Conservation (phyloP, 1,140 invertebrate species). For the Nixonia krombeini region DNA sequence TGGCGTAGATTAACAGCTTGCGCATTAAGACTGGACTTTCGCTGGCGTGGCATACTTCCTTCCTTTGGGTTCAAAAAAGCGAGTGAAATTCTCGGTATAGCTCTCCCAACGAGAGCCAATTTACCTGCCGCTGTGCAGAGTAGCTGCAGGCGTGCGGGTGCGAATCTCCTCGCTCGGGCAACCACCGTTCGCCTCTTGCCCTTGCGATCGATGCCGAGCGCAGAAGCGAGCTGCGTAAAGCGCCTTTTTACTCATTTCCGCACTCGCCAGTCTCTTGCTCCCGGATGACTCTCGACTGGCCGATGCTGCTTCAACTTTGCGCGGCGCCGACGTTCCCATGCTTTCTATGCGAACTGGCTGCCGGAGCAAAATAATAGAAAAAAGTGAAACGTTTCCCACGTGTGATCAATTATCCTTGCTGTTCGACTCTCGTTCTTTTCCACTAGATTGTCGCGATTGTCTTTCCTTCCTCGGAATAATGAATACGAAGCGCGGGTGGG, state of each 20-base stretch:
- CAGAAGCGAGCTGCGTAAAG: not conserved
- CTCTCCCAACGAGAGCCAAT: not conserved
- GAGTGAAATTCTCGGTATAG: slow-evolving; percentile 17
- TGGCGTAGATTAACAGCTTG: slow-evolving; percentile 24
- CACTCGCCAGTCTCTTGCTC: slow-evolving; percentile 1
- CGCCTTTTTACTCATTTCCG: no score
- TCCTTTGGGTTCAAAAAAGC: slow-evolving; percentile 23
- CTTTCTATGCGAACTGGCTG: slow-evolving; percentile 35
- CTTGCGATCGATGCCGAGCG: no score
- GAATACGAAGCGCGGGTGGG: no score
- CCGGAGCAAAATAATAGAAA: no score
- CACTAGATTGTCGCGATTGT: no score
- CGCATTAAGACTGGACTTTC: slow-evolving; percentile 27
- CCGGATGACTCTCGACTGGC: not conserved
- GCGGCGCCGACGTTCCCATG: slow-evolving; percentile 36
- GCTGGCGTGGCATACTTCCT: slow-evolving; percentile 35
- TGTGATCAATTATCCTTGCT: no score
- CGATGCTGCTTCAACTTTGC: not conserved
- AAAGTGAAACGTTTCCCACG: no score
- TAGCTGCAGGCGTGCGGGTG: not conserved
- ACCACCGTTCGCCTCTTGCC: not conserved
- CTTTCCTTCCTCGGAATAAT: no score
- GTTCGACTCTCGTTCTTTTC: no score
- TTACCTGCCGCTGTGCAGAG: not conserved
- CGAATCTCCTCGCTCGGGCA: not conserved